A percentile compares a stretch with the other conserved stretches of the same genome.
Evolutionary conservation across 2,113 vertebrate genomes (phyloP).

Genomic region (Stegostoma tigrinum): DNA sequence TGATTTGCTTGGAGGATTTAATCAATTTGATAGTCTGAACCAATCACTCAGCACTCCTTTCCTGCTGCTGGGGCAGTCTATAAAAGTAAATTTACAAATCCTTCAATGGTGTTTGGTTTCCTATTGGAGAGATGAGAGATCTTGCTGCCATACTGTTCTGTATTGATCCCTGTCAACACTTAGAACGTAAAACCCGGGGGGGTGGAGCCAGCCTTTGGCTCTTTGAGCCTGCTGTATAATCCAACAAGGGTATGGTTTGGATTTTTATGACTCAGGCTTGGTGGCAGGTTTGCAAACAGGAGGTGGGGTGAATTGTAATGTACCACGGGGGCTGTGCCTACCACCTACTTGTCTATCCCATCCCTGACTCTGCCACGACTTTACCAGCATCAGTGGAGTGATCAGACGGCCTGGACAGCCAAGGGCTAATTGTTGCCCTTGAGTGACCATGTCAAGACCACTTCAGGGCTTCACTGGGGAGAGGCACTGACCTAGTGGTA

Average conservation of each 20-base stretch:
- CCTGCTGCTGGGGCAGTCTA: neutral
- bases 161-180: neutral
- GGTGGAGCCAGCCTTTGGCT: neutral
- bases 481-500: no score
- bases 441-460: neutral
- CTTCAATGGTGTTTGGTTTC: neutral
- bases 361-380: neutral
- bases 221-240: no score
- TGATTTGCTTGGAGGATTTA: neutral
- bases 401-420: neutral
- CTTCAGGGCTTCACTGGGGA: no score
- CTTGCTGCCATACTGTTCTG: neutral
- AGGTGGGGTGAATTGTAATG: neutral
- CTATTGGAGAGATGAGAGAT: neutral
- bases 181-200: neutral
- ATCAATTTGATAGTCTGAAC: neutral
- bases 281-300: neutral
- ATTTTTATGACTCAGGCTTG: neutral
- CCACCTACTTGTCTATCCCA: no score
- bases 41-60: neutral
- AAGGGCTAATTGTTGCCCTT: neutral
- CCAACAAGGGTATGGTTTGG: neutral
- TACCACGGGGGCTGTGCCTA: no score
- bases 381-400: neutral
- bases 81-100: neutral